These are phyloP conservation scores for Tenthredo livida DNA, from an alignment of 2,888 invertebrate genomes.

Conservation along the genomic window DNA sequence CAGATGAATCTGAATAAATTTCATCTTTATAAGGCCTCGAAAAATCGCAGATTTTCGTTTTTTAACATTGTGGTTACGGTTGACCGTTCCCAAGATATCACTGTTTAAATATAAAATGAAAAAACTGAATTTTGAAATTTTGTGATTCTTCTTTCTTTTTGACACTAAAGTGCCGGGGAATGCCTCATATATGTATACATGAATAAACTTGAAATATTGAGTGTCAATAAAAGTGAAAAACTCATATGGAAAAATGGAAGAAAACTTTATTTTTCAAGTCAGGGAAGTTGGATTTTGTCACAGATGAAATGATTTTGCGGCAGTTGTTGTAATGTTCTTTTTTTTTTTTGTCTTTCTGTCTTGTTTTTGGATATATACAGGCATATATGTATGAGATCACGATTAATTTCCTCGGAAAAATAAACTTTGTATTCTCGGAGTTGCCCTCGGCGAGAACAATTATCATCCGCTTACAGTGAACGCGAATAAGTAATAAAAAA, in stretches of 20 bases:
- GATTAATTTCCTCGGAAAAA: neutral
- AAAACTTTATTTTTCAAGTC: neutral
- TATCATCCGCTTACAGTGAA: slow-evolving; percentile 21
- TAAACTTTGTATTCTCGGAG: neutral
- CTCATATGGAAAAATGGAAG: neutral
- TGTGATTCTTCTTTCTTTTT: no score
- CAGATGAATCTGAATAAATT: no score
- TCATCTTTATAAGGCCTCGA: no score
- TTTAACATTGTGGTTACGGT: no score
- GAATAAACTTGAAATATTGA: neutral
- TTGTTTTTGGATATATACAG: neutral
- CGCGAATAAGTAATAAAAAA: neutral
- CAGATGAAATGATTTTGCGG: neutral
- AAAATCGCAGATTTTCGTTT: no score
- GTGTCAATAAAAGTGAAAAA: neutral
- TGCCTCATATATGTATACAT: neutral
- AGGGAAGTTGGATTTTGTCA: neutral
- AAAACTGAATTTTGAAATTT: no score
- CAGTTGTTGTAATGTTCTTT: no score
- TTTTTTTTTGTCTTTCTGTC: neutral
- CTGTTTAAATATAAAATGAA: no score
- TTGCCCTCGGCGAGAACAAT: slow-evolving; percentile 22
- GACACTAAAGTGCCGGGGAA: no score
- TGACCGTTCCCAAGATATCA: no score
- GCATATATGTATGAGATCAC: neutral